Evolutionary conservation across 2,113 vertebrate genomes (phyloP).

Genomic region (Ameiurus melas): DNA sequence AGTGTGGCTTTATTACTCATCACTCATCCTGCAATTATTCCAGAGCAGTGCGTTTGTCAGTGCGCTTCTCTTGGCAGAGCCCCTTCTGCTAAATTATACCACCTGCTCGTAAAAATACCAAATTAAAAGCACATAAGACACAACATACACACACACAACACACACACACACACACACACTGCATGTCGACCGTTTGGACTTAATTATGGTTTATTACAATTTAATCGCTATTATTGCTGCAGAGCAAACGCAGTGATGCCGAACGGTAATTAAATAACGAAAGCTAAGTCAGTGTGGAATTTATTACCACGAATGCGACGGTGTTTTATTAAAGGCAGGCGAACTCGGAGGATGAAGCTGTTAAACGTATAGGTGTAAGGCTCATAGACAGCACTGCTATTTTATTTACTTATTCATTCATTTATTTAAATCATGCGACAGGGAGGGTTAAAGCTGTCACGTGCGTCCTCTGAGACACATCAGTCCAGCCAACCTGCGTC

Average conservation of each 20-base stretch:
- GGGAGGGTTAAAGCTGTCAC: not conserved
- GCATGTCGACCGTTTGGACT: not conserved
- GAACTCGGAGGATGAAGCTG: not conserved
- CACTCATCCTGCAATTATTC: not conserved
- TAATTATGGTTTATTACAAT: not conserved
- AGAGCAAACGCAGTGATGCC: not conserved
- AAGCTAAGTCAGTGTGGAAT: not conserved
- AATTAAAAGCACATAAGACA: conserved; percentile 6
- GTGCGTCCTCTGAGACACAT: not conserved
- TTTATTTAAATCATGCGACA: not conserved
- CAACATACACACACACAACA: not conserved
- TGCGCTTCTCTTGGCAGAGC: not conserved
- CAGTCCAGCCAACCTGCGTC: not conserved
- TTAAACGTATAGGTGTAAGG: not conserved
- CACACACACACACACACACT: not conserved
- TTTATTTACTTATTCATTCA: too few relatives aligned
- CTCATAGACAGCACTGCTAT: not conserved
- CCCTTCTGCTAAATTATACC: not conserved
- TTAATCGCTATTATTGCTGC: not conserved
- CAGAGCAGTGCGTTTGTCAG: not conserved
- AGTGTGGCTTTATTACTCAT: not conserved
- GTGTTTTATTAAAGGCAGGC: not conserved
- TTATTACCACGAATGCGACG: not conserved
- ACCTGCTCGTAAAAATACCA: conserved; percentile 10
- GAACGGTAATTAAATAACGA: not conserved